Conservation (phyloP, 2,797 vertebrate genomes). For the Silurus lanzhouensis region DNA sequence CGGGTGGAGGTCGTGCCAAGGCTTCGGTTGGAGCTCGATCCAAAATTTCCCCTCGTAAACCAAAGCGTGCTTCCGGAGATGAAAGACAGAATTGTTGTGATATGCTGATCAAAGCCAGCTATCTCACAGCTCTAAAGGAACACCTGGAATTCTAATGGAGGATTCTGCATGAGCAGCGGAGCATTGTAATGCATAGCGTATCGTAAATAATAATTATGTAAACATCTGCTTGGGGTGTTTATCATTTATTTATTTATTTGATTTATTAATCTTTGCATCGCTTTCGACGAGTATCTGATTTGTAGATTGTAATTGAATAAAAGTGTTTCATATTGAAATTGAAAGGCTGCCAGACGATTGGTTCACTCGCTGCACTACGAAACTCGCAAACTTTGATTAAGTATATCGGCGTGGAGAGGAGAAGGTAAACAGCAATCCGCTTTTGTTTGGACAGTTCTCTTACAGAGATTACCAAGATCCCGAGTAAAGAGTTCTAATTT, state of each 20-base stretch:
- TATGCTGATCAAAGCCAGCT: constrained; percentile 74
- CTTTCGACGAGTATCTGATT: constrained; percentile 59
- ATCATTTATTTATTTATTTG: constrained; percentile 70
- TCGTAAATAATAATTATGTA: constrained; percentile 74
- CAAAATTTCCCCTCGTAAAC: constrained; percentile 69
- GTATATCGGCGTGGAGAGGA: background rate
- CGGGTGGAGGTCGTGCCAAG: constrained; percentile 59
- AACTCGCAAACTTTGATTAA: constrained; percentile 20
- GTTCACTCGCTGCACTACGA: background rate
- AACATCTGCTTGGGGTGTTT: constrained; percentile 72
- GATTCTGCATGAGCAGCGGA: constrained; percentile 66
- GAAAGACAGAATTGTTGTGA: constrained; percentile 76
- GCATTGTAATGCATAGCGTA: constrained; percentile 71
- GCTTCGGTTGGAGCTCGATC: constrained; percentile 69
- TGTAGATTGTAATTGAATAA: constrained; percentile 65
- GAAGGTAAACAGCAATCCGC: background rate
- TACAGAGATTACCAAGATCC: background rate
- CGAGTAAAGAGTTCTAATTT: background rate
- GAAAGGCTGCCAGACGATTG: constrained; percentile 22
- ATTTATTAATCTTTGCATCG: constrained; percentile 61
- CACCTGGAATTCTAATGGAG: constrained; percentile 74
- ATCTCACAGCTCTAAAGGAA: constrained; percentile 67
- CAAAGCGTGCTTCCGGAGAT: constrained; percentile 69
- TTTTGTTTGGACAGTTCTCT: constrained; percentile 9
- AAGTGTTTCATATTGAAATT: constrained; percentile 40